Percentiles rank a stretch among this genome's conserved stretches.
phyloP scores from a whole-genome alignment of 2,888 invertebrate genomes.

The Priocnemis perturbator region DNA sequence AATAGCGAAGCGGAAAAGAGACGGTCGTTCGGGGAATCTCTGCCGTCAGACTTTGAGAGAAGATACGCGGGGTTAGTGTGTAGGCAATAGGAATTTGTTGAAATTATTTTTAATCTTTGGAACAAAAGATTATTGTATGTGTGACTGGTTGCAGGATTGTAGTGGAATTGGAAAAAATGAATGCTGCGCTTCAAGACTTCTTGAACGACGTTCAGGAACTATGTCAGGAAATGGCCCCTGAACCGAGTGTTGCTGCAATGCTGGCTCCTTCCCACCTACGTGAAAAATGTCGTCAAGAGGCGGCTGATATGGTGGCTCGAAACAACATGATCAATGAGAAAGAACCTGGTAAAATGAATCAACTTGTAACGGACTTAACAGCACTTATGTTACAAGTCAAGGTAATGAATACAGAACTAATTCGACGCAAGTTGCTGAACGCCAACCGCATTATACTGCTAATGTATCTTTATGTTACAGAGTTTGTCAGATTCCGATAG shows the following conservation, averaged over 20 bases:
- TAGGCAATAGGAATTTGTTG: constrained; percentile 9
- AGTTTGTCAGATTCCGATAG: constrained; percentile 86
- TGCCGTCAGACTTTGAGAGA: constrained; percentile 92
- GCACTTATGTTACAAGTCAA: constrained; percentile 93
- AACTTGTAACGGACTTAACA: constrained; percentile 90
- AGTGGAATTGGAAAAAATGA: constrained; percentile 93
- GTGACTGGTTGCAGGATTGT: constrained; percentile 75
- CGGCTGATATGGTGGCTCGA: constrained; percentile 86
- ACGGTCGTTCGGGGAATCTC: constrained; percentile 86
- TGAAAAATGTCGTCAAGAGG: constrained; percentile 91
- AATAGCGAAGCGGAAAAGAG: constrained; percentile 93
- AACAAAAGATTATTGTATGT: constrained; percentile 2
- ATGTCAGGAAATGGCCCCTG: constrained; percentile 91
- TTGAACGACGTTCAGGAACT: constrained; percentile 89
- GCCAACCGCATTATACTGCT: not conserved
- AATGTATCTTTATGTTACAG: constrained; percentile 62
- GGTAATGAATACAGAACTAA: constrained; percentile 70
- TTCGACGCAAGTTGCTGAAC: constrained; percentile 1
- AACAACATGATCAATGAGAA: constrained; percentile 81
- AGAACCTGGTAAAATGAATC: constrained; percentile 81
- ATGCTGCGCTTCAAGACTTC: constrained; percentile 90
- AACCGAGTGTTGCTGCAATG: constrained; percentile 90
- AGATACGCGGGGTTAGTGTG: constrained; percentile 86
- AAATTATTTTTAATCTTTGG: constrained; percentile 5
- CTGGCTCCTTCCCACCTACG: constrained; percentile 91